Base-by-base conservation (phyloP, 64 coral and sea anemone species). In the Porites lutea region DNA sequence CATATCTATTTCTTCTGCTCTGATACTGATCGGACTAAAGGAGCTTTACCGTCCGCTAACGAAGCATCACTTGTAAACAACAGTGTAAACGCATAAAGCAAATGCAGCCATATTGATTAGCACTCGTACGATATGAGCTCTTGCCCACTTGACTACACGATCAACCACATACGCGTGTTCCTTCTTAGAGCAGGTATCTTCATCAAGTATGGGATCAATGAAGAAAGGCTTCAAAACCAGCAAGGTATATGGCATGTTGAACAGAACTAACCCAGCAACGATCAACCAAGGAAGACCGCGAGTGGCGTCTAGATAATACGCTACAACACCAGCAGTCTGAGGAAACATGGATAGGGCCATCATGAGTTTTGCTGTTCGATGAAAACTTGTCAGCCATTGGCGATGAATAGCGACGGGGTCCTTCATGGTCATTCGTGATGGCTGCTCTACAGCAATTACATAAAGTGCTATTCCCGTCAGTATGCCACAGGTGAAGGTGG, bases 251-350 rank as follows among this genome's bases (percentile, higher is more conserved):
- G 79, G 90, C 22, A 92, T 59, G 53, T 83, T 74, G 11, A 85
- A 57, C 14, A 82, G 52, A 1, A 92, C 54, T 44, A 82, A 27
- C n/a, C 79, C 90, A 65, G 79, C 90, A 59, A 82, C 90, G 52
- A 92, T 50, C 2, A 92, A 47, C 90, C 90, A 92, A 8, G 90
- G 90, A 50, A 92, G 58, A 7, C 90, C 90, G 23, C 53, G 55
- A 22, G 53, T 80, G 13, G 53, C 8, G 54, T 80, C 78, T 55
- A 80, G 59, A 12, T 80, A 60, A 6, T 80, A 80, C 2, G 27
- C 53, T 20, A 60, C 78, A 44, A 80, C 78, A 6, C 53, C 78
- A 7, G 78, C 59, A 23, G 61, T 20, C 55, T 80, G 53, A 37
- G 78, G 78, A 23, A 80, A 80, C 1, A 44, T 23, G 22, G 78